Conservation (phyloP, 2,113 vertebrate genomes). For the Hippocampus mohnikei region DNA sequence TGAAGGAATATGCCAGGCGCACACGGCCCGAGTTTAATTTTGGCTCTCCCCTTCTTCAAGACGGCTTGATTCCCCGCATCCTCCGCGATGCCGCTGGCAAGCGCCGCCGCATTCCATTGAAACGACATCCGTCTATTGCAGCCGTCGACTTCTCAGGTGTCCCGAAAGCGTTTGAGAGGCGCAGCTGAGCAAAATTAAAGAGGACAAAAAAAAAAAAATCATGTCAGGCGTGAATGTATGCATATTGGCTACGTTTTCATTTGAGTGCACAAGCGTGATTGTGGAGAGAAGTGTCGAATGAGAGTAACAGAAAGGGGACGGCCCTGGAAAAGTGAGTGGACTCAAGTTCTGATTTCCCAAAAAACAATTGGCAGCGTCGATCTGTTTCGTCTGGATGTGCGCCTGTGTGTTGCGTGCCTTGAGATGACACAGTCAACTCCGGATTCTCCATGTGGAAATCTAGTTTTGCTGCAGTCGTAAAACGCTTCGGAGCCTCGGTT, state of each 20-base stretch:
- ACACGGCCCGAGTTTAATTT: not conserved
- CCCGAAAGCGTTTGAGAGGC: slow-evolving; percentile 1
- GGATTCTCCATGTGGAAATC: slow-evolving; percentile 27
- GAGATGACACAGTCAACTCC: slow-evolving; percentile 3
- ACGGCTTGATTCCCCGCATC: slow-evolving; percentile 48
- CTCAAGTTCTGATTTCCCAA: slow-evolving; percentile 49
- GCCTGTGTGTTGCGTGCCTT: slow-evolving; percentile 33
- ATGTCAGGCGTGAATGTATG: slow-evolving; percentile 25
- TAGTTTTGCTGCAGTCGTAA: not conserved
- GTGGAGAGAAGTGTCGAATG: slow-evolving; percentile 36
- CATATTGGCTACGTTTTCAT: slow-evolving; percentile 38
- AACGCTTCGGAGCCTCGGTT: slow-evolving; percentile 4
- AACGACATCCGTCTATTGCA: slow-evolving; percentile 61
- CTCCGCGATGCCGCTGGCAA: slow-evolving; percentile 64
- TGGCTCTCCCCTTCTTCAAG: slow-evolving; percentile 13
- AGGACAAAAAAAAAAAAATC: not conserved
- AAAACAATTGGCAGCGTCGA: slow-evolving; percentile 65
- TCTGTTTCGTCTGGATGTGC: slow-evolving; percentile 39
- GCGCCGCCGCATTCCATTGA: slow-evolving; percentile 61
- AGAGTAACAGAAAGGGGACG: slow-evolving; percentile 38
- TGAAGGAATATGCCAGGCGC: not conserved
- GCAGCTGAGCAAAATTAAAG: not conserved
- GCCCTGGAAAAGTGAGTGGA: slow-evolving; percentile 63
- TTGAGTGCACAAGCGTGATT: slow-evolving; percentile 41
- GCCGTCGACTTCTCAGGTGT: slow-evolving; percentile 38